These are phyloP conservation scores for Athetis lepigone DNA, from an alignment of 2,888 invertebrate genomes.

Conservation along the genomic window DNA sequence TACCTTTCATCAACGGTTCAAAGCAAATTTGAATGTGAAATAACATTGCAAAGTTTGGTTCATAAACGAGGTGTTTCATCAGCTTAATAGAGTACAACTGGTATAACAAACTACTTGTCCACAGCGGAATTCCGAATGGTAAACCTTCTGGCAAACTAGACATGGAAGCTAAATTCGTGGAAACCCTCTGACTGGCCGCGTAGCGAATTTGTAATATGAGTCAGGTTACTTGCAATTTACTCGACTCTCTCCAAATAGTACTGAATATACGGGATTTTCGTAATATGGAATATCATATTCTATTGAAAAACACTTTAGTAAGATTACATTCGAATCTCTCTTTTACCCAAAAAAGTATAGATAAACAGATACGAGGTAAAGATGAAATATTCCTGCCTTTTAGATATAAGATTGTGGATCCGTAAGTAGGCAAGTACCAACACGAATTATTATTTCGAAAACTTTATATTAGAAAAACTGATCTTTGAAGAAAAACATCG, in stretches of 20 bases:
- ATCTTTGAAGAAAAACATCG: no score
- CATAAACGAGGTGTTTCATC: neutral
- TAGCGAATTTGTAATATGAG: constrained; percentile 10
- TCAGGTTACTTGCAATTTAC: constrained; percentile 12
- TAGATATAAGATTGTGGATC: no score
- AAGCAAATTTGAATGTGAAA: neutral
- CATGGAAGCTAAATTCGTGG: neutral
- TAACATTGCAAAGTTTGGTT: neutral
- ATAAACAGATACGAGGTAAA: no score
- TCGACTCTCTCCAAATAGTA: constrained; percentile 10
- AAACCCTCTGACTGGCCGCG: neutral
- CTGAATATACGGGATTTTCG: neutral
- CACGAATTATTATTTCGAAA: no score
- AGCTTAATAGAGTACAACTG: neutral
- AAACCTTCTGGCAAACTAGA: constrained; percentile 1
- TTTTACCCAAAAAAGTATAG: constrained; percentile 11
- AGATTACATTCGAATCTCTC: constrained; percentile 14
- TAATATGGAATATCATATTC: neutral
- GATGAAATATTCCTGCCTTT: no score
- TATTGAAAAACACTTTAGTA: constrained; percentile 9
- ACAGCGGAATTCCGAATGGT: neutral
- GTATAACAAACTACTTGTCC: neutral
- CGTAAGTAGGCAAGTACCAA: no score
- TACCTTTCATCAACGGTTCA: no score
- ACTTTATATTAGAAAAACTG: no score